Base-by-base conservation (phyloP, 2,888 invertebrate genomes). In the Sphinx pinastri region DNA sequence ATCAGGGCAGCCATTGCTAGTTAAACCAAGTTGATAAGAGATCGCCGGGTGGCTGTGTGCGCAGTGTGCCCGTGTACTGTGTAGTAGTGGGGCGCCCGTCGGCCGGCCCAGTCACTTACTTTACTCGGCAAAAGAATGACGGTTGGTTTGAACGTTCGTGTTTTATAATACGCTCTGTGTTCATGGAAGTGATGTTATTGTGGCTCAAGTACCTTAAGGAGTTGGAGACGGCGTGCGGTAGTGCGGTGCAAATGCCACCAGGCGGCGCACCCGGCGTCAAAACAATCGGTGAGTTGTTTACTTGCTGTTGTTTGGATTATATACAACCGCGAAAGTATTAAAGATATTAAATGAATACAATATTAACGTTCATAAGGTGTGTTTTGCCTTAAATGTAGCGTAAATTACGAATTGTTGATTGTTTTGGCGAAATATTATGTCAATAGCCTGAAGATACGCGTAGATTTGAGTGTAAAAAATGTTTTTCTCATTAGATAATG, bases 1-100 rank as follows among this genome's bases (percentile, higher is more conserved):
- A 93, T 93, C 93, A 90, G 88, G 90, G 93, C 90, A 88, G 89
- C 90, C 93, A 91, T 93, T 90, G 94, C 94, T 94, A 93, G 94
- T 93, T 93, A 92, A 90, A 92, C 91, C 92, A 79, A 87, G 81
- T 84, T 92, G 94, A 94, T 93, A 94, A 93, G 93, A 89, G 89
- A 91, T 91, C 92, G 90, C 73, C 66, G 92, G 77, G 90, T 77
- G 70, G 76, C 80, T 81, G 72, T 77, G 74, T 72, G 77, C 78
- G 55, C 19, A 55, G n/a, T 19, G 55, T 19, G 8, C 73, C 76
- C 69, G 73, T 71, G 76, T 75, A 78, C 76, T 78, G 19, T 86
- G 90, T 55, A 84, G 81, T 82, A 79, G 91, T 85, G 90, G 89
- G 87, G 85, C 88, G 88, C 85, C 79, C 84, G 84, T 77, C 79